These are phyloP conservation scores for Lutraria rhynchaena DNA, from an alignment of 1,140 invertebrate species.

Conservation along the genomic window DNA sequence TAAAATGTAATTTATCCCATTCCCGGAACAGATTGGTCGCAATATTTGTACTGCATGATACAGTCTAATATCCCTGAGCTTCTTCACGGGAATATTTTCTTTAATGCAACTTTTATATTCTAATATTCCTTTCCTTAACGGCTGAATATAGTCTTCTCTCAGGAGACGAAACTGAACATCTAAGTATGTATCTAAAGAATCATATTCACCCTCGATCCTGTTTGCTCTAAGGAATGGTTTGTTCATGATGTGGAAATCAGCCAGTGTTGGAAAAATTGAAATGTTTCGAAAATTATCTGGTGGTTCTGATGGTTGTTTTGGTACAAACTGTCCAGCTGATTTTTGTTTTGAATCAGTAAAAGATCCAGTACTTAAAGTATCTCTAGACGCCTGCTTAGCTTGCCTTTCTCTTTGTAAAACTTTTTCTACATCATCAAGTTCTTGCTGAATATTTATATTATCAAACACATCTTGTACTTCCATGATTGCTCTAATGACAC, in stretches of 20 bases:
- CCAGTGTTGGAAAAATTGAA: constrained; percentile 72
- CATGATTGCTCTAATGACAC: constrained; percentile 5
- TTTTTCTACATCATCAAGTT: not conserved
- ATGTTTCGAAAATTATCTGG: constrained; percentile 78
- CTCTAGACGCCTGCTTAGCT: not conserved
- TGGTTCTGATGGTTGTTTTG: constrained; percentile 54
- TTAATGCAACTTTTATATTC: constrained; percentile 59
- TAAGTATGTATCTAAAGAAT: constrained; percentile 87
- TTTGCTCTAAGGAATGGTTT: constrained; percentile 85
- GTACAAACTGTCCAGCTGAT: too few relatives aligned
- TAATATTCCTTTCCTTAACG: constrained; percentile 80
- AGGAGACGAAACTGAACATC: constrained; percentile 90
- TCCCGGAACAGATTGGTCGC: constrained; percentile 59
- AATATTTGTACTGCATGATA: constrained; percentile 73
- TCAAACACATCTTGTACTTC: constrained; percentile 5
- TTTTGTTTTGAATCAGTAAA: too few relatives aligned
- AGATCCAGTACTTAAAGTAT: not conserved
- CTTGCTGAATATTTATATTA: not conserved
- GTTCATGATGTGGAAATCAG: constrained; percentile 70
- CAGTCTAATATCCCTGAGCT: constrained; percentile 65
- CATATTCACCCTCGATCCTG: constrained; percentile 85
- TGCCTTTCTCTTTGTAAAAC: constrained; percentile 6
- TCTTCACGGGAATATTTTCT: constrained; percentile 30
- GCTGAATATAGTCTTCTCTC: constrained; percentile 86
- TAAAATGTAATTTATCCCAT: constrained; percentile 68